phyloP scores from a whole-genome alignment of 1,140 invertebrate genomes.

The Scaptomyza pallida region DNA sequence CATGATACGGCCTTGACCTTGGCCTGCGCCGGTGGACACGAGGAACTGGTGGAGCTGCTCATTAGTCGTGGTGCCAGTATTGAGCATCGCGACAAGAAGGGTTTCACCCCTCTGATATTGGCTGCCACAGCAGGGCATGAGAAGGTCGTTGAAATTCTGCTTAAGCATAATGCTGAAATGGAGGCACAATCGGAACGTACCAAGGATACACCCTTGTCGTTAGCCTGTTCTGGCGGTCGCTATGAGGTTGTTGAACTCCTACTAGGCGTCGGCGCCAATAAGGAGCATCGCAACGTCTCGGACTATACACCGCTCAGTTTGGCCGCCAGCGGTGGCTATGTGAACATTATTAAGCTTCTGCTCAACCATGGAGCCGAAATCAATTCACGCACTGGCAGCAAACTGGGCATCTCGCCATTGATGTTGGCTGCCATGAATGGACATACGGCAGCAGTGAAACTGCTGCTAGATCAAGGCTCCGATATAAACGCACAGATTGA shows the following conservation, averaged over 20 bases:
- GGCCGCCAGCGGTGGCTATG: slow-evolving; percentile 98
- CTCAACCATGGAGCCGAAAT: slow-evolving; percentile 97
- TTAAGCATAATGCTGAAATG: slow-evolving; percentile 96
- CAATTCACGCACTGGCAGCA: slow-evolving; percentile 98
- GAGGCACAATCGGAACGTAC: slow-evolving; percentile 99
- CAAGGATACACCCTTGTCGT: slow-evolving; percentile 98
- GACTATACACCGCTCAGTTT: slow-evolving; percentile 99
- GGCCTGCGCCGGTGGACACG: slow-evolving; percentile 98
- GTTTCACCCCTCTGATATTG: slow-evolving; percentile 98
- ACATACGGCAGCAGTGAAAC: slow-evolving; percentile 95
- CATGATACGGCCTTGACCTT: slow-evolving; percentile 99
- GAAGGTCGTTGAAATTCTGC: slow-evolving; percentile 96
- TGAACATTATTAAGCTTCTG: slow-evolving; percentile 98
- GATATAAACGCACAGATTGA: slow-evolving; percentile 99
- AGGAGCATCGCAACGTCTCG: slow-evolving; percentile 99
- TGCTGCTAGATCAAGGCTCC: slow-evolving; percentile 98
- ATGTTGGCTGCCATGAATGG: slow-evolving; percentile 99
- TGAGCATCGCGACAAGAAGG: slow-evolving; percentile 99
- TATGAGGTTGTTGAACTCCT: slow-evolving; percentile 99
- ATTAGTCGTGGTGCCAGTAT: slow-evolving; percentile 96
- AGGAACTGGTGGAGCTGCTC: slow-evolving; percentile 96
- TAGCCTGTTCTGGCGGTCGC: slow-evolving; percentile 98
- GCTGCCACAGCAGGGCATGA: slow-evolving; percentile 98
- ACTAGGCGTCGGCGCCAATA: slow-evolving; percentile 94
- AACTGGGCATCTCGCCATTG: slow-evolving; percentile 98